Percentiles rank a stretch among this genome's conserved stretches.
phyloP scores from a whole-genome alignment of 2,888 invertebrate species.

The Noctua pronuba region DNA sequence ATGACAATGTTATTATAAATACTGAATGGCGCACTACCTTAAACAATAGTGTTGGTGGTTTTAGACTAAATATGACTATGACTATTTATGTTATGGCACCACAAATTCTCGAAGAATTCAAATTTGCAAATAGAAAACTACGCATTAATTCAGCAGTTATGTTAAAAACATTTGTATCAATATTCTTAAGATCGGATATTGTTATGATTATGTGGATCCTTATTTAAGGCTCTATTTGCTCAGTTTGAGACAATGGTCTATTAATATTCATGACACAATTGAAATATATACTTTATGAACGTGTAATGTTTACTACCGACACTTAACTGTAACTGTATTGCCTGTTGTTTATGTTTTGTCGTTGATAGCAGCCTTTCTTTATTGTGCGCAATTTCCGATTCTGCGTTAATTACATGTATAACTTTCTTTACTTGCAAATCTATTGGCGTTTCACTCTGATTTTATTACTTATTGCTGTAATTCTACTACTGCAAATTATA shows the following conservation, averaged over 20 bases:
- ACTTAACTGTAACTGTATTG: constrained; percentile 33
- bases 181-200: constrained; percentile 52
- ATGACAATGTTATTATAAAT: constrained; percentile 39
- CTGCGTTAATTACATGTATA: constrained; percentile 9
- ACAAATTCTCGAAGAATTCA: constrained; percentile 27
- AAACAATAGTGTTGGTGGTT: constrained; percentile 26
- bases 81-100: constrained; percentile 1
- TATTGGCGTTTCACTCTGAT: constrained; percentile 27
- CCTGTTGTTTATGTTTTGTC: constrained; percentile 40
- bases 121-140: constrained; percentile 38
- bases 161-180: constrained; percentile 75
- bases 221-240: constrained; percentile 70
- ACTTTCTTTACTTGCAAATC: constrained; percentile 21
- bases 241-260: constrained; percentile 77
- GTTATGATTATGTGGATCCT: constrained; percentile 56
- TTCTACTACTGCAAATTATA: constrained; percentile 15
- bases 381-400: constrained; percentile 31
- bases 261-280: constrained; percentile 82
- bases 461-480: constrained; percentile 4
- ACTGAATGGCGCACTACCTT: constrained; percentile 15
- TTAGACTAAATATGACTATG: constrained; percentile 53
- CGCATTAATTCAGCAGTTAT: constrained; percentile 59
- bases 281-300: constrained; percentile 61
- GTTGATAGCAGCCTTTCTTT: constrained; percentile 39
- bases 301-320: constrained; percentile 41